Evolutionary conservation across 2,797 vertebrate genomes (phyloP).

Genomic region (Calcarius lapponicus): DNA sequence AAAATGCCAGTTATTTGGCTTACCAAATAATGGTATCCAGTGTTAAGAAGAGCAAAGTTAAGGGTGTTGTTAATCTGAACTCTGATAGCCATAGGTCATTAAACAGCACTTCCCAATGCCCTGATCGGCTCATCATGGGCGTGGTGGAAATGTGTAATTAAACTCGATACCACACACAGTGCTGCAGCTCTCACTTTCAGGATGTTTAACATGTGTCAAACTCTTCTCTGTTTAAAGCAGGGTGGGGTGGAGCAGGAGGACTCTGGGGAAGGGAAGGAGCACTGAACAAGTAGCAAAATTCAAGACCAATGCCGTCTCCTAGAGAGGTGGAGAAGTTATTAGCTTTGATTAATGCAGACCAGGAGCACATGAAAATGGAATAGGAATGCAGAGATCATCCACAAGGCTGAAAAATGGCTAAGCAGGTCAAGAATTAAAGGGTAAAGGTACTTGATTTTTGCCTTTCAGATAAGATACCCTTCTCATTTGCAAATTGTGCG

Average conservation of each 20-base stretch:
- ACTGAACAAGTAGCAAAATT: neutral
- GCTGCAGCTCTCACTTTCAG: neutral
- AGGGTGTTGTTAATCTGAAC: neutral
- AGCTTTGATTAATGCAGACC: neutral
- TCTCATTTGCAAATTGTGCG: neutral
- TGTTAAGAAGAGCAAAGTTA: neutral
- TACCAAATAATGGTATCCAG: neutral
- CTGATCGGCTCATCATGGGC: neutral
- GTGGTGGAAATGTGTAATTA: neutral
- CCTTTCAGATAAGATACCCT: neutral
- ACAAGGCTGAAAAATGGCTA: neutral
- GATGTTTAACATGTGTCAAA: neutral
- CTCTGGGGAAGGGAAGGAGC: neutral
- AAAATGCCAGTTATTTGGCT: neutral
- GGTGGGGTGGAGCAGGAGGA: rapidly evolving
- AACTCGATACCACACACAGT: neutral
- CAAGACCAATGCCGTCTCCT: neutral
- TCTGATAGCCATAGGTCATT: neutral
- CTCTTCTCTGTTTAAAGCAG: neutral
- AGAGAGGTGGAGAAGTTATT: neutral
- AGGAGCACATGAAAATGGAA: neutral
- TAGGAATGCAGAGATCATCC: neutral
- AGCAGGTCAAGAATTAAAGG: neutral
- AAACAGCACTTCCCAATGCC: rapidly evolving
- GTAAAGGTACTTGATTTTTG: neutral